These are phyloP conservation scores for Drosophila azteca DNA, from an alignment of 1,140 invertebrate genomes.

Conservation along the genomic window DNA sequence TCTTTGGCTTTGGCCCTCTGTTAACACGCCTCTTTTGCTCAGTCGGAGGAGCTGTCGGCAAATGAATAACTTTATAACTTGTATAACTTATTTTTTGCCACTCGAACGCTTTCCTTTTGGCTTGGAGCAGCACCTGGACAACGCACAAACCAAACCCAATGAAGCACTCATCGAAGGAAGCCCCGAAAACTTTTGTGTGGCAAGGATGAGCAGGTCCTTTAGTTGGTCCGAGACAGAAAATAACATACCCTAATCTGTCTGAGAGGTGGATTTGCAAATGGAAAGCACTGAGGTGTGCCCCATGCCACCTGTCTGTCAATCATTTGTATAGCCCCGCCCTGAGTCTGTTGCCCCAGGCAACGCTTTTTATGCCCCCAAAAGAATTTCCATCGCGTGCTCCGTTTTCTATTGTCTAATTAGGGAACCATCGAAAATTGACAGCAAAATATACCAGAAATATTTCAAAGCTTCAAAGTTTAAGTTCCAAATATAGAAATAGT, in stretches of 20 bases:
- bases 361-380: no score
- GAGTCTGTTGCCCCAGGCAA: constrained; percentile 3
- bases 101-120: constrained; percentile 46
- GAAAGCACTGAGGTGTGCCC: no score
- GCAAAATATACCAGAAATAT: background rate
- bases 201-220: background rate
- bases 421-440: background rate
- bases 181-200: constrained; percentile 16
- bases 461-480: constrained; percentile 10
- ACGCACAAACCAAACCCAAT: constrained; percentile 1
- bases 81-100: constrained; percentile 51
- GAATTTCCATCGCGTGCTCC: no score
- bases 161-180: constrained; percentile 2
- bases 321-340: background rate
- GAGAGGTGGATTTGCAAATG: no score
- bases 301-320: background rate
- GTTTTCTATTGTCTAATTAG: constrained; percentile 3
- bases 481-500: background rate
- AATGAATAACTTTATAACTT: constrained; percentile 42
- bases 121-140: constrained; percentile 24
- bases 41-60: constrained; percentile 8
- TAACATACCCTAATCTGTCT: background rate
- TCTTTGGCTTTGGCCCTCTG: background rate
- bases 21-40: no score
- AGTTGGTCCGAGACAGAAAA: background rate